phyloP scores from a whole-genome alignment of 2,113 vertebrate genomes.

The Thymallus thymallus region DNA sequence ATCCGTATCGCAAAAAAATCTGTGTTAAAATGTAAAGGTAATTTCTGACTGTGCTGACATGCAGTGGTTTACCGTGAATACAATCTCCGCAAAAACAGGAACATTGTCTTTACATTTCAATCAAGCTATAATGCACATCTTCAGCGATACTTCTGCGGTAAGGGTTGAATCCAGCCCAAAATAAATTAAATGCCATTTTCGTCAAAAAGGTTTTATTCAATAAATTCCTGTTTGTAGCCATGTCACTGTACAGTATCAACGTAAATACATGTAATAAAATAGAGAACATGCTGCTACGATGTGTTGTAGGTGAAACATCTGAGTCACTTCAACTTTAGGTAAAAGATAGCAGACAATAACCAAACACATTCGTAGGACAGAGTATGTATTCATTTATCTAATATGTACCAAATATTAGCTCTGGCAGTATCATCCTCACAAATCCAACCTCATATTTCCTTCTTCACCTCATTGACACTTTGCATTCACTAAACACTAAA shows the following conservation, averaged over 20 bases:
- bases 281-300: not conserved
- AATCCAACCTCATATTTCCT: not conserved
- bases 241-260: not conserved
- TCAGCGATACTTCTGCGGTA: too few species aligned
- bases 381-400: not conserved
- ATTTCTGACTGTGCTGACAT: too few species aligned
- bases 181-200: not conserved
- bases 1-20: too few species aligned
- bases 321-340: not conserved
- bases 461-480: too few species aligned
- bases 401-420: not conserved
- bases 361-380: not conserved
- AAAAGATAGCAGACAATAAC: not conserved
- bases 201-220: not conserved
- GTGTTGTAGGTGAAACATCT: not conserved
- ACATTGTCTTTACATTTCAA: too few species aligned
- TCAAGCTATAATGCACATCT: too few species aligned
- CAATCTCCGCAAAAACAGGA: too few species aligned
- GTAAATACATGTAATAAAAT: not conserved
- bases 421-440: not conserved
- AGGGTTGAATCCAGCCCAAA: too few species aligned
- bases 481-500: conserved; percentile 9
- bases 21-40: too few species aligned
- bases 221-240: not conserved
- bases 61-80: too few species aligned